Evolutionary conservation across 2,888 invertebrate genomes (phyloP), one percentile per base, ranked within the genome.

Genomic region (Dioctria linearis): DNA sequence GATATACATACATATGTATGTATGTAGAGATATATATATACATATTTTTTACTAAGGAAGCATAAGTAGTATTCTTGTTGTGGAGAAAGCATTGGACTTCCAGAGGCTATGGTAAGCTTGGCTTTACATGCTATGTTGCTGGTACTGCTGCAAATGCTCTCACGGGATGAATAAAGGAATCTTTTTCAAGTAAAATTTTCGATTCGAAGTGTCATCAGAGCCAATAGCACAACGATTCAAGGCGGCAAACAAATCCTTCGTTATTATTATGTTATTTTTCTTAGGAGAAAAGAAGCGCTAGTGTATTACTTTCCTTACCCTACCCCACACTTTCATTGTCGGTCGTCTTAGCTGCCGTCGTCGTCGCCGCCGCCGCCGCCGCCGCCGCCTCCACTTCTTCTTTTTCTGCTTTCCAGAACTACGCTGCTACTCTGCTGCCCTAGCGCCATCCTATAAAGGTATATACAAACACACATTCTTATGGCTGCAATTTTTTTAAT

Each of bases 401-500:
- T 51, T 51, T 11, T 51, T 11, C 11, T 51, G 51, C 2, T 51
- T 11, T 51, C 11, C 51, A 9, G 6, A 51, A 51, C 51, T 51
- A 51, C 11, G 51, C 3, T 57, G 51, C 3, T 57, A 8, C 11
- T 13, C 8, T 11, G 5, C 57, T 57, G 25, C 57, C 5, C n/a
- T 57, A 1, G 11, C 11, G 57, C 25, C 25, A 1, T 25, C 25
- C 25, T 25, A 1, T 0, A 25, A 25, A 25, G 25, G 25, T 25
- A 25, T 25, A 25, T 5, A 61, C 61, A 61, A 61, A 5, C 39
- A 66, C 42, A 42, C 66, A 66, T 46, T 42, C 66, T 66, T 43
- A 66, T 66, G 13, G 5, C 66, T 66, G 37, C 43, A 66, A 66
- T 66, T 66, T 66, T 66, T 66, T 66, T 66, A 66, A 66, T 66